These are phyloP conservation scores for Pipistrellus pygmaeus DNA, from an alignment of 2,797 vertebrate genomes.

Conservation along the genomic window DNA sequence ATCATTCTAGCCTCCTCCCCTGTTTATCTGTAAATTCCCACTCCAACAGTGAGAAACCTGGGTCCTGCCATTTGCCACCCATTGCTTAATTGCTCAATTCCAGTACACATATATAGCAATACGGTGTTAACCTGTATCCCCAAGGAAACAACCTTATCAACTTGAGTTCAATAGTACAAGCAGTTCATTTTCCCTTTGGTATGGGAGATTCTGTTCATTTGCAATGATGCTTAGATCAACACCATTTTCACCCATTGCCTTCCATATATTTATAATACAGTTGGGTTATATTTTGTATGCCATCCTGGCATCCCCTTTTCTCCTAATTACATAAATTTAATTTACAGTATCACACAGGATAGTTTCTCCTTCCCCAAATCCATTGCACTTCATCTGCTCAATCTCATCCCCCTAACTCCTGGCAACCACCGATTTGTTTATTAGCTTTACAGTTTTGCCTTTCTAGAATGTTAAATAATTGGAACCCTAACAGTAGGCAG, in stretches of 20 bases:
- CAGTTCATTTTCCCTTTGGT: not conserved
- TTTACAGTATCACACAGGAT: not conserved
- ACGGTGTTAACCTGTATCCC: not conserved
- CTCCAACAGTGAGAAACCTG: not conserved
- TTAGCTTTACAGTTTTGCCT: not conserved
- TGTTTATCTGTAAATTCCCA: not conserved
- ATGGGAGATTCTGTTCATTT: not conserved
- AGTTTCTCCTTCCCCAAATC: not conserved
- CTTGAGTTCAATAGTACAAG: not conserved
- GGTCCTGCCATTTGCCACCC: not conserved
- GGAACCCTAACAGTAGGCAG: not conserved
- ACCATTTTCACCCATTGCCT: not conserved
- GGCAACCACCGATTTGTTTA: not conserved
- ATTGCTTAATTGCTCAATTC: not conserved
- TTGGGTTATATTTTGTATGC: not conserved
- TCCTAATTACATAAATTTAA: too few relatives aligned
- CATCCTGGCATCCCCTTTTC: not conserved
- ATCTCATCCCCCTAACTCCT: not conserved
- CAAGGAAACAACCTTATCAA: not conserved
- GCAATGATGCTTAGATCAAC: not conserved
- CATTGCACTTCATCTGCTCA: not conserved
- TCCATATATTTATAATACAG: not conserved
- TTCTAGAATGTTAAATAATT: not conserved
- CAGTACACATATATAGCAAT: not conserved
- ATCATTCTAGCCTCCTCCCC: not conserved